Evolutionary conservation across 1,140 invertebrate species (phyloP).

Genomic region (Dreissena polymorpha): DNA sequence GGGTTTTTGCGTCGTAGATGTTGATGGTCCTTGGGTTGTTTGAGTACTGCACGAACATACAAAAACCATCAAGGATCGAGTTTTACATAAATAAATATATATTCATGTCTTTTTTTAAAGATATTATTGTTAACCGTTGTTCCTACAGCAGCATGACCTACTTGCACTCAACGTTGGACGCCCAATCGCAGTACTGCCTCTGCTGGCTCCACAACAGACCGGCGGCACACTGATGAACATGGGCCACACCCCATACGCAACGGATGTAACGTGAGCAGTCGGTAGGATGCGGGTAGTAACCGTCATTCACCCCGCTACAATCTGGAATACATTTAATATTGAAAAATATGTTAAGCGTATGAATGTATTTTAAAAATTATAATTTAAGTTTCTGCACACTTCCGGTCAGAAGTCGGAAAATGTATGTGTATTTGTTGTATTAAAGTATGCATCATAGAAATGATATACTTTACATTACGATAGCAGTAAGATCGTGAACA

Average conservation of each 20-base stretch:
- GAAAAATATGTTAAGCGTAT: no score
- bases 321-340: no score
- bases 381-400: no score
- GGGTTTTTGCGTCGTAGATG: neutral
- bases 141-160: neutral
- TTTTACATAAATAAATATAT: neutral
- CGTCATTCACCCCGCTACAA: constrained; percentile 11
- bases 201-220: constrained; percentile 14
- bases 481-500: no score
- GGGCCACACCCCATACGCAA: constrained; percentile 2
- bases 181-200: constrained; percentile 5
- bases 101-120: neutral
- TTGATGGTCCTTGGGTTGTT: neutral
- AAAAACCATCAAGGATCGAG: neutral
- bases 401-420: no score
- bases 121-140: neutral
- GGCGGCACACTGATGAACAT: constrained; percentile 1
- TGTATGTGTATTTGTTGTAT: no score
- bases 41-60: neutral
- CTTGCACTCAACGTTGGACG: constrained; percentile 20
- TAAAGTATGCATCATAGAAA: no score
- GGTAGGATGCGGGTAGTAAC: constrained; percentile 12
- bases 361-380: no score
- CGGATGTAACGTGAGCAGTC: constrained; percentile 27
- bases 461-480: no score